Evolutionary conservation across 2,888 invertebrate genomes (phyloP).

Genomic region (Hololepta plana): DNA sequence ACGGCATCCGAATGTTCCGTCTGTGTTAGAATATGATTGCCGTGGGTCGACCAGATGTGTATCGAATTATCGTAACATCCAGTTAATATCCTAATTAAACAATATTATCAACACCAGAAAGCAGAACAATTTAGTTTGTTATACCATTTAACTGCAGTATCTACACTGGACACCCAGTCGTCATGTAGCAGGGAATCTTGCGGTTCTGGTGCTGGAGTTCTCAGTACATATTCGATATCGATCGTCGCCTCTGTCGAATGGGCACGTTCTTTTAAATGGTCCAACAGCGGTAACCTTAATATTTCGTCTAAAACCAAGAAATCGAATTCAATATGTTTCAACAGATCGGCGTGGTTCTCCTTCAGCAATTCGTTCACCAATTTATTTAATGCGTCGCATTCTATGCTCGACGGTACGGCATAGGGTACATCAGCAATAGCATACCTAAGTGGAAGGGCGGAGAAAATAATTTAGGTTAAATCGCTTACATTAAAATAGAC

Average conservation of each 20-base stretch:
- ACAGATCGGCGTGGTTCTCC: constrained; percentile 30
- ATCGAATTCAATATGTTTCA: constrained; percentile 54
- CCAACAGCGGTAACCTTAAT: constrained; percentile 47
- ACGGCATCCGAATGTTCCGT: constrained; percentile 66
- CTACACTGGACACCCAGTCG: constrained; percentile 92
- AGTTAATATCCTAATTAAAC: constrained; percentile 55
- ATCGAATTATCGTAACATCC: constrained; percentile 90
- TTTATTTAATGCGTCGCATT: constrained; percentile 50
- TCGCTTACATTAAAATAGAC: constrained; percentile 21
- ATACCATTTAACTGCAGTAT: constrained; percentile 49
- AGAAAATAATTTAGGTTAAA: constrained; percentile 3
- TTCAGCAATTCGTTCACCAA: constrained; percentile 63
- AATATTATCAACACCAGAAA: constrained; percentile 2
- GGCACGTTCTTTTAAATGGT: constrained; percentile 58
- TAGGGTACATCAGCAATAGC: constrained; percentile 74
- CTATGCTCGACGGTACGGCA: constrained; percentile 58
- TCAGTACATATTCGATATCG: constrained; percentile 81
- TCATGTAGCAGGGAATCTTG: constrained; percentile 85
- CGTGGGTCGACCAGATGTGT: constrained; percentile 76
- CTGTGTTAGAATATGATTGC: too few relatives aligned
- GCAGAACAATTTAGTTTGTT: constrained; percentile 1
- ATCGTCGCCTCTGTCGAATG: constrained; percentile 70
- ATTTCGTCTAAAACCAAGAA: constrained; percentile 76
- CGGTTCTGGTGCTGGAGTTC: constrained; percentile 81
- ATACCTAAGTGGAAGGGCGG: constrained; percentile 46